phyloP scores from a whole-genome alignment of 92 coral and sea anemone genomes.

The Parazoanthus swiftii region DNA sequence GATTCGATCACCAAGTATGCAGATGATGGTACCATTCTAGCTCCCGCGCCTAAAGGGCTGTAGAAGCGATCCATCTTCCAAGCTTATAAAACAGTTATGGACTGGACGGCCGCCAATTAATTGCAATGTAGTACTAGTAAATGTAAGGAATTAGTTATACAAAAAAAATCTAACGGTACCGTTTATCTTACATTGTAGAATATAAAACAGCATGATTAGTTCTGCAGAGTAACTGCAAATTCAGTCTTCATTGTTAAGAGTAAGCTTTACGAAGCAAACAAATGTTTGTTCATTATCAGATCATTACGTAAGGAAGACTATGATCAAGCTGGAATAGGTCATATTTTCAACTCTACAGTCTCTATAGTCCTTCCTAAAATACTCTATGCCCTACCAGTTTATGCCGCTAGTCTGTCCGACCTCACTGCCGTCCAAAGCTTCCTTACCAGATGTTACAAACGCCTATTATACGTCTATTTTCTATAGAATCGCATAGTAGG shows the following conservation, averaged over 20 bases:
- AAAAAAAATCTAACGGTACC: no score
- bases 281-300: constrained; percentile 9
- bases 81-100: no score
- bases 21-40: no score
- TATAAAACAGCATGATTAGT: not conserved
- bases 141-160: no score
- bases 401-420: not conserved
- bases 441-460: not conserved
- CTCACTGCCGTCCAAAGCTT: not conserved
- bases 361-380: not conserved
- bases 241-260: not conserved
- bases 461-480: no score
- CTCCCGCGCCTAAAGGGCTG: no score
- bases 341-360: not conserved
- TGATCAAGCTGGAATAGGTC: not conserved
- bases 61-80: no score
- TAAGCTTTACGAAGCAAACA: constrained; percentile 23
- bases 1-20: no score
- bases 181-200: no score
- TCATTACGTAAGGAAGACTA: constrained; percentile 10
- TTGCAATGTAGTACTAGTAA: no score
- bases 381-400: not conserved
- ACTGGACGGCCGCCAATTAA: no score
- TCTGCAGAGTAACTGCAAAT: not conserved
- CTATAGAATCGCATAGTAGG: no score